Conservation (phyloP, 2,888 invertebrate species). For the Agonopterix heracliana region DNA sequence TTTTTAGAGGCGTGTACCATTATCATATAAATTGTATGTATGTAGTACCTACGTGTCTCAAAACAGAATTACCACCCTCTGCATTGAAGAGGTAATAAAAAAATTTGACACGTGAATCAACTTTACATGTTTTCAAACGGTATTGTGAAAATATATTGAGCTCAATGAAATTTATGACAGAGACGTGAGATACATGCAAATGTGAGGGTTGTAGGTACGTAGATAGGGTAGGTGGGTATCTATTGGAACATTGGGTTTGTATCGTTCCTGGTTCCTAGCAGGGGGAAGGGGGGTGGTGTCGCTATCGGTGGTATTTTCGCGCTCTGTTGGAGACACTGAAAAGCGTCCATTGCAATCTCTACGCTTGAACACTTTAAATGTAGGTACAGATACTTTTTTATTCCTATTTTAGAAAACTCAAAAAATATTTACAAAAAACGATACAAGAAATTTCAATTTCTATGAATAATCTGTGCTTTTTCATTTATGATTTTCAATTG, state of each 20-base stretch:
- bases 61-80: too few relatives aligned
- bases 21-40: too few relatives aligned
- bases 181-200: constrained; percentile 21
- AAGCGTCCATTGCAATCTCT: constrained; percentile 51
- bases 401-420: background rate
- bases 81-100: background rate
- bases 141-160: constrained; percentile 21
- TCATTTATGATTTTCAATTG: too few relatives aligned
- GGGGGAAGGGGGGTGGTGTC: constrained; percentile 1
- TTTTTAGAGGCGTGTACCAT: too few relatives aligned
- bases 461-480: too few relatives aligned
- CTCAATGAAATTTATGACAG: constrained; percentile 27
- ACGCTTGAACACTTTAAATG: constrained; percentile 51
- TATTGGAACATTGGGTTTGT: background rate
- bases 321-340: constrained; percentile 48
- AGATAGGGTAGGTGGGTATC: background rate
- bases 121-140: constrained; percentile 21
- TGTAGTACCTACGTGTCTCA: too few relatives aligned
- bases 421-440: background rate
- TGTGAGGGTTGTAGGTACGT: background rate
- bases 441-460: too few relatives aligned
- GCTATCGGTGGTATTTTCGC: constrained; percentile 41
- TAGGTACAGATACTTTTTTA: constrained; percentile 1
- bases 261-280: background rate
- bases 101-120: constrained; percentile 7